Base-by-base conservation (phyloP, 2,888 invertebrate species). In the Folsomia manolachei region DNA sequence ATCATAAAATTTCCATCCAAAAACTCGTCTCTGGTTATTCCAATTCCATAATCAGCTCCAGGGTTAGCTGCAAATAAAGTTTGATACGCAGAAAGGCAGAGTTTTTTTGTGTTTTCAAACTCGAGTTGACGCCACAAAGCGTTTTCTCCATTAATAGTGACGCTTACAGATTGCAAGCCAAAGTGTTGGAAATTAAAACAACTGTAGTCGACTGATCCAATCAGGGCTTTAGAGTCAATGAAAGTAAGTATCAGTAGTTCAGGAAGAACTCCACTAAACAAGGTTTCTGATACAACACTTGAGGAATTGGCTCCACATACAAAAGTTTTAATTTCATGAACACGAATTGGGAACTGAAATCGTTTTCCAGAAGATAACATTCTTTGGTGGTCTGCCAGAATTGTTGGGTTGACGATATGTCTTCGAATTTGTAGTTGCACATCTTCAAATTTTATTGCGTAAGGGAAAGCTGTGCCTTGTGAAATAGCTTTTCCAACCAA, bases 101-200 rank as follows among this genome's bases (percentile, higher is more conserved):
- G 4, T 4, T n/a, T 7, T n/a, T 21, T 60, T 7, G 4, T 21
- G 9, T 7, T n/a, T 4, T 60, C 21, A 60, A 63, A 63, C 9
- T 11, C n/a, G 21, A 63, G 21, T 63, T 63, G 7, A 9, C 26
- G n/a, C 21, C 25, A 24, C 2, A 23, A 39, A 24, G 4, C n/a
- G 1, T 39, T 23, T 11, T 66, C 66, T 9, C 66, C 66, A 52
- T 66, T 51, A 2, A 66, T 52, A 39, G 66, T 23, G n/a, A 66
- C 4, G 4, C 39, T 14, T 21, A 24, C 39, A 23, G 21, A 51
- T 24, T 66, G 51, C 1, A 52, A 11, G 18, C 21, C 14, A 51
- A 66, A 19, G 23, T 39, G 23, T 39, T 52, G 26, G 1, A 66
- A n/a, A 21, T 51, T 23, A 24, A 66, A 66, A 21, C 7, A 21